phyloP scores from a whole-genome alignment of 2,888 invertebrate genomes.

The Petrophora chlorosata region DNA sequence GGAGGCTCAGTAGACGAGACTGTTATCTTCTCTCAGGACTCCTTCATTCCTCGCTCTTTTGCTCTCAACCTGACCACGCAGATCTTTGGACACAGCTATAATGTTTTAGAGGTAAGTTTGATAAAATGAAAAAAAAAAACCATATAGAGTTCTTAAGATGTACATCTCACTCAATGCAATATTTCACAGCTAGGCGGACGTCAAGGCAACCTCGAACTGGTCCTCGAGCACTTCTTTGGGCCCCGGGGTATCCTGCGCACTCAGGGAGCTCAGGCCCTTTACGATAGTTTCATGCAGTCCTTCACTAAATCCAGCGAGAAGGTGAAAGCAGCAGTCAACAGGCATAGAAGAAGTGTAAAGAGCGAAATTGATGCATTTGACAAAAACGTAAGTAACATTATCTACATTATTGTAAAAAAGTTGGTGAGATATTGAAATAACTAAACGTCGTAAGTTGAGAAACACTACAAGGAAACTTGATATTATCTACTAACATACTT shows the following conservation, averaged over 20 bases:
- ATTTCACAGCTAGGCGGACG: conserved; percentile 88
- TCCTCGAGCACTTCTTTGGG: conserved; percentile 90
- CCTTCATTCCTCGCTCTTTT: conserved; percentile 89
- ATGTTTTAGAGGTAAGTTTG: conserved; percentile 86
- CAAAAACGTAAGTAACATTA: conserved; percentile 74
- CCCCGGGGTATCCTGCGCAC: conserved; percentile 86
- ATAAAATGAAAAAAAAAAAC: neutral
- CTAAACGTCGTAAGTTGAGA: too few species aligned
- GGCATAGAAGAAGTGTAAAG: conserved; percentile 72
- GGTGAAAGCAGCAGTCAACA: conserved; percentile 66
- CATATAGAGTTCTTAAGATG: too few species aligned
- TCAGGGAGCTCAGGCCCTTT: conserved; percentile 67
- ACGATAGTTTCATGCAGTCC: conserved; percentile 54
- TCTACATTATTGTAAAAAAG: too few species aligned
- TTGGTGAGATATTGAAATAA: too few species aligned
- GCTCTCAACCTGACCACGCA: conserved; percentile 89
- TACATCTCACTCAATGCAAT: too few species aligned
- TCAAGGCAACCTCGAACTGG: conserved; percentile 90
- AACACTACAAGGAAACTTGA: too few species aligned
- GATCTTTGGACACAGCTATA: conserved; percentile 90
- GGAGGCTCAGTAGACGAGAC: conserved; percentile 88
- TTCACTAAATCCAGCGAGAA: conserved; percentile 68
- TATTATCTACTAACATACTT: neutral
- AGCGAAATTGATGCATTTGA: conserved; percentile 75
- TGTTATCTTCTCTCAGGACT: conserved; percentile 92